A percentile compares a stretch with the other conserved stretches of the same genome.
These are phyloP conservation scores for Acrocephalus kingi DNA, from an alignment of 2,113 vertebrate species.

Conservation along the genomic window DNA sequence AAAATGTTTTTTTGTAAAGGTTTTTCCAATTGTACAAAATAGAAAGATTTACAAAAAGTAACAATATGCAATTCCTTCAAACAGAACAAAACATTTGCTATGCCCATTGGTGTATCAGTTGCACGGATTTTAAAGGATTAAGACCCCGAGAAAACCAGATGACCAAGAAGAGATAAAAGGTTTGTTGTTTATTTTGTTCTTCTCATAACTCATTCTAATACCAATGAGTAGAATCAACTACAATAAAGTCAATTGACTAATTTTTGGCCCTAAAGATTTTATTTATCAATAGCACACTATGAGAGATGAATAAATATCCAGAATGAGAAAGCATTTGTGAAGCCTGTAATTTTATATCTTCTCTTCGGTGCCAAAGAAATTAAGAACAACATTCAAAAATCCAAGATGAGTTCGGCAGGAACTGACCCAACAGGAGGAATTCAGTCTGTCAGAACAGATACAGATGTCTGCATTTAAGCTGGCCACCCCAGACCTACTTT, in stretches of 20 bases:
- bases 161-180: not conserved
- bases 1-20: not conserved
- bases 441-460: not conserved
- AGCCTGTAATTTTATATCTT: not conserved
- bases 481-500: not conserved
- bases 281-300: not conserved
- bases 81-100: not conserved
- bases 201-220: not conserved
- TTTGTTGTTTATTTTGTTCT: not conserved
- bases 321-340: not conserved
- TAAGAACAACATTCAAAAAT: not conserved
- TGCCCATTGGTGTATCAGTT: not conserved
- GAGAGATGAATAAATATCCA: not conserved
- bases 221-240: not conserved
- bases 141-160: not conserved
- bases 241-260: not conserved
- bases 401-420: not conserved
- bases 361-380: not conserved
- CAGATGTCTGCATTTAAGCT: not conserved
- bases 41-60: not conserved
- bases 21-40: not conserved
- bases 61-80: not conserved
- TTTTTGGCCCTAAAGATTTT: not conserved
- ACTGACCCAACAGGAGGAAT: not conserved
- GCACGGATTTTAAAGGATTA: not conserved